Percentiles rank a stretch among this genome's conserved stretches.
These are phyloP conservation scores for Zaprionus camerounensis DNA, from an alignment of 1,140 invertebrate genomes.

Conservation along the genomic window DNA sequence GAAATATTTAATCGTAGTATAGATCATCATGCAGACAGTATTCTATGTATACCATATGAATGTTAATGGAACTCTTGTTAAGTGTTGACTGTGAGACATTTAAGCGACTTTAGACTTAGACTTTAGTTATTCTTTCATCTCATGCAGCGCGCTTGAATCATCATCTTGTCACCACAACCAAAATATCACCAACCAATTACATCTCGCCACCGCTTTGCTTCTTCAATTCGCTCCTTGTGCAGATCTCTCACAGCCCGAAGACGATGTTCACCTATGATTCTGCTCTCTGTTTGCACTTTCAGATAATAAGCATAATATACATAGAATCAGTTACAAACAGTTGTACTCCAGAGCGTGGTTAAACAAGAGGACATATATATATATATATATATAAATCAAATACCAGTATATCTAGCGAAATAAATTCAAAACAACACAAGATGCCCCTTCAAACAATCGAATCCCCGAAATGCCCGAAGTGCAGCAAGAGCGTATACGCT, in stretches of 20 bases:
- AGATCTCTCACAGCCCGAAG: conserved; percentile 7
- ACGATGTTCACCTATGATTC: conserved; percentile 47
- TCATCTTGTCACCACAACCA: conserved; percentile 21
- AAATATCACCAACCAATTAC: conserved; percentile 24
- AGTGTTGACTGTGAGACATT: background rate
- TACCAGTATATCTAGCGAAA: conserved; percentile 15
- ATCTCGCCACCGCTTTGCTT: conserved; percentile 44
- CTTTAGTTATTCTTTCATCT: conserved; percentile 25
- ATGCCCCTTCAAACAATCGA: conserved; percentile 99
- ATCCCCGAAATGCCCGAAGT: conserved; percentile 98
- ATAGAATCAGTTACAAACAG: conserved; percentile 55
- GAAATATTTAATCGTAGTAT: background rate
- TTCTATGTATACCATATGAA: too few relatives aligned
- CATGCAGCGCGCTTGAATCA: conserved; percentile 40
- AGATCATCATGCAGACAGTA: too few relatives aligned
- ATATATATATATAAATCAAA: background rate
- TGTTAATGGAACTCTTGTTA: too few relatives aligned
- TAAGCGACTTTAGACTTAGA: conserved; percentile 16
- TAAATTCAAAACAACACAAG: conserved; percentile 75
- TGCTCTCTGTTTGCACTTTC: conserved; percentile 66
- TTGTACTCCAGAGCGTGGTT: conserved; percentile 56
- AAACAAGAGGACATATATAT: conserved; percentile 12
- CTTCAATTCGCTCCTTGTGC: conserved; percentile 6
- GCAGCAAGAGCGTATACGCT: conserved; percentile 98
- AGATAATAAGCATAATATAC: conserved; percentile 75